Evolutionary conservation across 2,797 vertebrate species (phyloP), one percentile per base, ranked within the genome.

Genomic region (Syncerus caffer): DNA sequence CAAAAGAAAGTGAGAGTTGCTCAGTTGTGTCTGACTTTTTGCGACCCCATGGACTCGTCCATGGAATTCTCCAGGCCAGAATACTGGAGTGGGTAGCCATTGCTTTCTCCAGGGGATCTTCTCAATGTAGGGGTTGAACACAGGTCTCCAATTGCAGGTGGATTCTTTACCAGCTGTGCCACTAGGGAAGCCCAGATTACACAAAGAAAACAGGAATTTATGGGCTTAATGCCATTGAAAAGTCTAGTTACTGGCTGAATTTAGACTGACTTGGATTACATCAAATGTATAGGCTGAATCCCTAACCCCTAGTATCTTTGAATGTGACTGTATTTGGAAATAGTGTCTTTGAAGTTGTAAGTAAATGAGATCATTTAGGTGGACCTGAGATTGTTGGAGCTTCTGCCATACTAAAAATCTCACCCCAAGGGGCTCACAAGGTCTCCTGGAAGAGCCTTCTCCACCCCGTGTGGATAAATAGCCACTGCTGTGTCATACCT

Each of bases 391-490:
- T 11, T 76, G 6, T 67, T 42, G 78, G n/a, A 67, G 16, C 7
- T 67, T 62, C 25, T 76, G 50, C 16, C 62, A 9, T 34, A 80
- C 2, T 90, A 14, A 23, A 21, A 31, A n/a, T 64, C 78, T 84
- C 67, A 29, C 50, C 13, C 4, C 0, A 7, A 4, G 7, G 57
- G 9, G 5, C 38, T 91, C 2, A 1, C 17, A 47, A 50, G 9
- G 85, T 79, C 45, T 84, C 53, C 74, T 12, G 57, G 87, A 80
- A 55, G 6, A 53, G 13, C 2, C 25, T 86, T 87, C 29, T 84
- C 10, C 19, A 88, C 7, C 7, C 38, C 31, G 7, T 7, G 4
- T 79, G 45, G 25, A 47, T 47, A 19, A 74, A 5, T 62, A 11
- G 2, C 8, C 31, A n/a, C 6, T 74, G 6, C 25, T 50, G 8